A percentile compares a stretch with the other conserved stretches of the same genome.
These are phyloP conservation scores for Melanotus villosus DNA, from an alignment of 2,888 invertebrate genomes.

Conservation along the genomic window DNA sequence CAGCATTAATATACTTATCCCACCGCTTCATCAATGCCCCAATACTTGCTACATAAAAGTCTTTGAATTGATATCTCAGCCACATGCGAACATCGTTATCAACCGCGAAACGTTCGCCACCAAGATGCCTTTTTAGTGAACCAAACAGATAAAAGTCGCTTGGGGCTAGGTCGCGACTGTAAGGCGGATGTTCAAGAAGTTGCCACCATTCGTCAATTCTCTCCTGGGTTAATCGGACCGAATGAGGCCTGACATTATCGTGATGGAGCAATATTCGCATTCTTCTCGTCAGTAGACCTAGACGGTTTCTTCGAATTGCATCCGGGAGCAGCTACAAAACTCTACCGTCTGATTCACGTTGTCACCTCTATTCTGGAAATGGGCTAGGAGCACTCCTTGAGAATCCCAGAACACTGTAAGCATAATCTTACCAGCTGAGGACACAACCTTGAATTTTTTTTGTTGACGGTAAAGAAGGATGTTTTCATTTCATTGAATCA, in stretches of 20 bases:
- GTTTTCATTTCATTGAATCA: constrained; percentile 10
- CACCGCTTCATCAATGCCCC: too few species aligned
- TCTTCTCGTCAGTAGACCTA: too few species aligned
- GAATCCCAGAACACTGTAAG: constrained; percentile 3
- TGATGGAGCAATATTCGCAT: too few species aligned
- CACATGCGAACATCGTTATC: not conserved
- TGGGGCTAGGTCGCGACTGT: constrained; percentile 11
- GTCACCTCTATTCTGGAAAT: not conserved
- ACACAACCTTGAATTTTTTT: not conserved
- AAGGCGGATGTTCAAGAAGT: not conserved
- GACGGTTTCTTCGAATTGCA: too few species aligned
- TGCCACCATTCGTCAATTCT: not conserved
- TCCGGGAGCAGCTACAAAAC: too few species aligned
- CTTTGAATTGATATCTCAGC: too few species aligned
- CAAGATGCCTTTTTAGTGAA: not conserved
- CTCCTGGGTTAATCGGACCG: not conserved
- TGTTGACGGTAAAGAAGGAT: not conserved
- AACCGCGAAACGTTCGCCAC: not conserved
- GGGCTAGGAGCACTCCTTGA: not conserved
- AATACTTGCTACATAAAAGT: too few species aligned
- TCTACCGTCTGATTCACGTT: not conserved
- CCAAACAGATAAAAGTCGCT: constrained; percentile 5
- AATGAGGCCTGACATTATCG: not conserved
- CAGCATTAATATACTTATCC: too few species aligned
- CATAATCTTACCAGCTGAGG: constrained; percentile 2